A percentile compares a stretch with the other conserved stretches of the same genome.
phyloP scores from a whole-genome alignment of 2,113 vertebrate genomes.

The Hippopotamus amphibius region DNA sequence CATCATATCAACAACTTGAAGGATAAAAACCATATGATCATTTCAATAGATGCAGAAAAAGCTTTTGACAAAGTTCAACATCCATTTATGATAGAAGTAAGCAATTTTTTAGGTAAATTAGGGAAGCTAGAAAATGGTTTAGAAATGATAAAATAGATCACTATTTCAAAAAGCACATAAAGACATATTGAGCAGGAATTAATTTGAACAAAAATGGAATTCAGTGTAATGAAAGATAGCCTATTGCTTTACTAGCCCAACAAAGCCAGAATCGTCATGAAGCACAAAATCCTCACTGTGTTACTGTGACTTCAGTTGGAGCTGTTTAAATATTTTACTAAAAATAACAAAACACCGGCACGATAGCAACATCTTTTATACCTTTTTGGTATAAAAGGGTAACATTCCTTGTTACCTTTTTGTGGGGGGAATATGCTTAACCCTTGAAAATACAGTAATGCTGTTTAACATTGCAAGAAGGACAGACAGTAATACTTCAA shows the following conservation, averaged over 20 bases:
- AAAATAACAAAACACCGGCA: neutral
- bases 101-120: conserved; percentile 45
- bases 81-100: neutral
- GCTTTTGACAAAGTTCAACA: too few relatives aligned
- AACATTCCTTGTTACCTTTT: neutral
- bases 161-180: neutral
- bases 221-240: conserved; percentile 17
- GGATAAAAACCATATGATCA: too few relatives aligned
- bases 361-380: neutral
- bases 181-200: neutral
- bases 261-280: neutral
- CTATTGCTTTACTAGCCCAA: neutral
- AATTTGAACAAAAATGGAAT: neutral
- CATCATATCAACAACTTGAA: too few relatives aligned
- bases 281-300: neutral
- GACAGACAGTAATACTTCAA: neutral
- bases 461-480: neutral
- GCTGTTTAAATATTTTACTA: neutral
- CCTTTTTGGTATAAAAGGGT: neutral
- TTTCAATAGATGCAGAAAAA: too few relatives aligned
- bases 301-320: neutral
- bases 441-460: neutral
- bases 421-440: neutral
- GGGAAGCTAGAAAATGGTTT: conserved; percentile 15
- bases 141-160: conserved; percentile 17